Conservation (phyloP, 2,888 invertebrate species). For the Synergus gifuensis region DNA sequence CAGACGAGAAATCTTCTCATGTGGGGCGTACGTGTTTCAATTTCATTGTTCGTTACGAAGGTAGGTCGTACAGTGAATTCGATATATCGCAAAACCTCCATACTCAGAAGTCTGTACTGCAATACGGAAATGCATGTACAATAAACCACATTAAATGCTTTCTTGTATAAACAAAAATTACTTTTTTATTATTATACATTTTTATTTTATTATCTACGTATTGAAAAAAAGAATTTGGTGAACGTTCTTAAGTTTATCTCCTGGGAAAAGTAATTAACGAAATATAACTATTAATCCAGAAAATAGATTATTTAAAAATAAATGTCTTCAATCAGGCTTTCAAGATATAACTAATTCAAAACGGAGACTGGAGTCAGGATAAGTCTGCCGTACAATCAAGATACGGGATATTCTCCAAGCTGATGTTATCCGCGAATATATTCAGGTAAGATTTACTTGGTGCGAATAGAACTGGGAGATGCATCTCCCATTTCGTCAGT, state of each 20-base stretch:
- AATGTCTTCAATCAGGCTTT: not conserved
- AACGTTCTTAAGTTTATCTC: not conserved
- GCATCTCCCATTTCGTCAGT: constrained; percentile 33
- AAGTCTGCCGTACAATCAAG: constrained; percentile 31
- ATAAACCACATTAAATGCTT: not conserved
- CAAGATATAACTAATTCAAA: constrained; percentile 21
- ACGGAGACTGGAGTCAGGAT: not conserved
- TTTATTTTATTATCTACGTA: too few species aligned
- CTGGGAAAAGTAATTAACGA: not conserved
- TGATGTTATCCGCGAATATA: constrained; percentile 37
- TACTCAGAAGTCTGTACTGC: not conserved
- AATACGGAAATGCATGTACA: not conserved
- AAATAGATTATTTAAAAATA: not conserved
- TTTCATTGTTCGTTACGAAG: constrained; percentile 28
- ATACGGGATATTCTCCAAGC: constrained; percentile 25
- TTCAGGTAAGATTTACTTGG: constrained; percentile 36
- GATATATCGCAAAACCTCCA: not conserved
- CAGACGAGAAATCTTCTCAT: constrained; percentile 25
- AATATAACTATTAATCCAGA: not conserved
- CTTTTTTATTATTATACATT: too few species aligned
- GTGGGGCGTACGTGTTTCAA: constrained; percentile 15
- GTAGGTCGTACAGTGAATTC: not conserved
- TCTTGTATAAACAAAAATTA: not conserved
- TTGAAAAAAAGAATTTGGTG: too few species aligned
- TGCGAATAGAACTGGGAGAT: constrained; percentile 24